Evolutionary conservation across 2,888 invertebrate species (phyloP), one percentile per base, ranked within the genome.

Genomic region (Microplitis deprimator): DNA sequence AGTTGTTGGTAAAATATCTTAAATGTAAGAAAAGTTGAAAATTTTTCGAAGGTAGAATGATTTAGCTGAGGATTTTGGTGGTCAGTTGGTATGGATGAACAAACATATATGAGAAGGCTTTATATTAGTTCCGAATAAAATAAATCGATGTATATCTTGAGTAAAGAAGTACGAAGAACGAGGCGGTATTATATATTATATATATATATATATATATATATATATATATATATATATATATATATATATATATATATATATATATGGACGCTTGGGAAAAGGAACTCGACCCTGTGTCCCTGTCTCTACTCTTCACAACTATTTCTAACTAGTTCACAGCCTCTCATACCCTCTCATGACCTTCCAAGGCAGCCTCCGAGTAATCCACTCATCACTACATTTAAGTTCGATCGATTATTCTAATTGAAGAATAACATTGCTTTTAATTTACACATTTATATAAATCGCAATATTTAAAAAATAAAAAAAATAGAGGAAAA

Each of bases 201-300:
- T 29, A 60, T 70, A 61, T 20, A 10, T 59, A 38, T 60, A 39
- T 29, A 60, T 20, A 38, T 60, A 39, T 29, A 60, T 20, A 38
- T 60, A 39, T 29, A 60, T 20, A 38, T 60, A 39, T 29, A 60
- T 20, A 38, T 60, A 39, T 29, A 60, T 20, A 38, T 60, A 39
- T 29, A 60, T 20, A 38, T 60, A 39, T 29, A 60, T 20, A 38
- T 60, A 39, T 29, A 60, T 20, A 38, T 60, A 39, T 29, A 60
- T 70, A 61, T 20, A 10, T 59, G n/a, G 13, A 71, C 20, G n/a
- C 13, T 20, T 60, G n/a, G 20, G 16, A 70, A 75, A 81, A 80
- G 73, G 77, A 80, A 80, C 79, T 82, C 82, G 84, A 84, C 81
- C 81, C 84, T 85, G 82, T 79, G 80, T 78, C 60, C 68, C 73